A percentile compares a stretch with the other conserved stretches of the same genome.
Conservation (phyloP, 2,113 vertebrate species). For the Plotosus lineatus region DNA sequence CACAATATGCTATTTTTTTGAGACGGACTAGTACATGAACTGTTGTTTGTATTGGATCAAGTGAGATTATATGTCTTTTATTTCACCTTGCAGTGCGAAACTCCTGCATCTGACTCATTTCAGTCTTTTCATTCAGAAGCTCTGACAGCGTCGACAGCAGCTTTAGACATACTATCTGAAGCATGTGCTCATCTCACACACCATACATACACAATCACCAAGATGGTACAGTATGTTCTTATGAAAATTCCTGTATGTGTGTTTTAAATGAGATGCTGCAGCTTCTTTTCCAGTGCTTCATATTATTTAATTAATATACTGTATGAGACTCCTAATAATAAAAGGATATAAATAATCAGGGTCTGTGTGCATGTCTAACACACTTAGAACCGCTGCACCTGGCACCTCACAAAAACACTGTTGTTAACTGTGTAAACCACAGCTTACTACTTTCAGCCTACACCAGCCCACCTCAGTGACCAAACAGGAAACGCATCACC, state of each 20-base stretch:
- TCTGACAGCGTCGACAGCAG: background rate
- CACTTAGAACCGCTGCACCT: background rate
- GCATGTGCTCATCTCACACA: background rate
- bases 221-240: background rate
- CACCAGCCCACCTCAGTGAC: conserved; percentile 12
- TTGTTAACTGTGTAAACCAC: background rate
- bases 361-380: background rate
- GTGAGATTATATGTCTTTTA: background rate
- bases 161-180: background rate
- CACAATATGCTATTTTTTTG: too few species aligned
- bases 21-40: too few species aligned
- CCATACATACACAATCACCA: background rate
- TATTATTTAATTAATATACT: background rate
- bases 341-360: background rate
- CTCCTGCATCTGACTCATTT: background rate
- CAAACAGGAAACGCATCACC: conserved; percentile 35
- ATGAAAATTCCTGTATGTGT: background rate
- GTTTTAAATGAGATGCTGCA: background rate
- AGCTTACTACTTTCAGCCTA: background rate
- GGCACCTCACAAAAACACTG: background rate
- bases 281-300: background rate
- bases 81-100: background rate
- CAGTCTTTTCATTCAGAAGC: background rate
- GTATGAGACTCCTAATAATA: background rate
- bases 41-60: too few species aligned